Base-by-base conservation (phyloP, 2,888 invertebrate species). In the Agonopterix heracliana region DNA sequence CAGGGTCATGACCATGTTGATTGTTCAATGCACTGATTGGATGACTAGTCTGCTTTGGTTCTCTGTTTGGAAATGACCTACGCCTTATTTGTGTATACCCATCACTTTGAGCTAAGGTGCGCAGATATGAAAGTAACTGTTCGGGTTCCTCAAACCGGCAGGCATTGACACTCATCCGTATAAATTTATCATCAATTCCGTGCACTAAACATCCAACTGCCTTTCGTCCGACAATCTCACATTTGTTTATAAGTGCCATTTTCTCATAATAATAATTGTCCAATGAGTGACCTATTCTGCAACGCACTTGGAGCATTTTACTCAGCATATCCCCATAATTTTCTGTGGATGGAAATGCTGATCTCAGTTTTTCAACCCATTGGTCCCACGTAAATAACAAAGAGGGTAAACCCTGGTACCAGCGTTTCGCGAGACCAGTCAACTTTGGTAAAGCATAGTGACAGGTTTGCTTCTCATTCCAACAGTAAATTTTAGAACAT, bases 251-350 rank as follows among this genome's bases (percentile, higher is more conserved):
- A 8, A 54, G 44, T 26, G 48, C 46, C 50, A 58, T 50, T 48
- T 58, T 58, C 26, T 58, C 55, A 54, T 54, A 58, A 41, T 55
- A 57, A 43, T 57, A 55, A 9, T 40, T 13, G 9, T 57, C 57
- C n/a, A 57, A 41, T 0, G 54, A 35, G 42, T 58, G 55, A 2
- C 57, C 55, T 11, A n/a, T n/a, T n/a, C n/a, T n/a, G n/a, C n/a
- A n/a, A n/a, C n/a, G n/a, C n/a, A n/a, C n/a, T n/a, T n/a, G 48
- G n/a, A 59, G 45, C 58, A 56, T 55, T 8, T 14, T 11, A 3
- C 4, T 7, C 4, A 11, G n/a, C 9, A 41, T 13, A n/a, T 41
- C 41, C 5, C 41, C 41, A 13, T 41, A 41, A 41, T 41, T 41
- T n/a, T 41, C 41, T 5, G 41, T 41, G 7, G 41, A 41, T 3